These are phyloP conservation scores for Orbicella faveolata DNA, from an alignment of 64 coral and sea anemone species.

Conservation along the genomic window DNA sequence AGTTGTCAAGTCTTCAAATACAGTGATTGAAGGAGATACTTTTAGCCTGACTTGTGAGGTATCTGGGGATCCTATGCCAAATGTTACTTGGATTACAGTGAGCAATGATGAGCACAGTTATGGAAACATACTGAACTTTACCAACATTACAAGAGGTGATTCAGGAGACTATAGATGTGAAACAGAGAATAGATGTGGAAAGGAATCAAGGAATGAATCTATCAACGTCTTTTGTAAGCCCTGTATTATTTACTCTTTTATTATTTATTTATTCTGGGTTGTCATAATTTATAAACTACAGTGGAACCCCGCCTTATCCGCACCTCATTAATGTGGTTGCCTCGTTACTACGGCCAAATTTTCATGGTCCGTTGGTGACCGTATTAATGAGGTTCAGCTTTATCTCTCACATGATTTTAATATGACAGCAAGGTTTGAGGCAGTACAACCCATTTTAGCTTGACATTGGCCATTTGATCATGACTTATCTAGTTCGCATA, in stretches of 20 bases:
- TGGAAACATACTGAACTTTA: neutral
- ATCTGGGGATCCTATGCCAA: neutral
- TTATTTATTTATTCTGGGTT: too few relatives aligned
- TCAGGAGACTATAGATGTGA: neutral
- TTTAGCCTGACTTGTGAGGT: neutral
- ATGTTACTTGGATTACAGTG: neutral
- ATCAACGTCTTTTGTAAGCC: neutral
- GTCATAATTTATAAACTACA: too few relatives aligned
- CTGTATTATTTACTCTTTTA: neutral
- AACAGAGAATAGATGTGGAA: neutral
- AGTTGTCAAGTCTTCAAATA: neutral
- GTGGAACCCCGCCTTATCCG: too few relatives aligned
- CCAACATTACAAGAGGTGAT: neutral
- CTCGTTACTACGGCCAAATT: too few relatives aligned
- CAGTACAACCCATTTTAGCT: too few relatives aligned
- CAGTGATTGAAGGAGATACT: neutral
- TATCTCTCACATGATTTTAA: too few relatives aligned
- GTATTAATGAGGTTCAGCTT: too few relatives aligned
- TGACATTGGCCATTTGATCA: too few relatives aligned
- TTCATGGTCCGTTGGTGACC: too few relatives aligned
- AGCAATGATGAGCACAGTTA: neutral
- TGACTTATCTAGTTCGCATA: too few relatives aligned
- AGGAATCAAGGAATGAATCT: neutral
- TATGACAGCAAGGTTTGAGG: too few relatives aligned
- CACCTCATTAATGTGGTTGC: too few relatives aligned